Evolutionary conservation across 2,797 vertebrate species (phyloP).

Genomic region (Acanthis flammea): DNA sequence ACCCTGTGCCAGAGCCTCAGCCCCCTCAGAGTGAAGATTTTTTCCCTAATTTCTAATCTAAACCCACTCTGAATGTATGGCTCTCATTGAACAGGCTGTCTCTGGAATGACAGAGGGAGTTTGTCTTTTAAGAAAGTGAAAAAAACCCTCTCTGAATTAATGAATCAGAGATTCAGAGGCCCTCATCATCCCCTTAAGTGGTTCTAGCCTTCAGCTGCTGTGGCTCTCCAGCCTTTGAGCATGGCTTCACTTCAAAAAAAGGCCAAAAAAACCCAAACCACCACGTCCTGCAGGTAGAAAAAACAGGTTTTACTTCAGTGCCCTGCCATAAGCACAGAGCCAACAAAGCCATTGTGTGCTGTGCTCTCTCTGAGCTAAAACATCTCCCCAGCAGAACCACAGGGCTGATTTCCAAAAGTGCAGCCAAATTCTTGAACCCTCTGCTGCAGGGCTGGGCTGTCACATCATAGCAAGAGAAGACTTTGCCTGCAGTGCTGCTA

Average conservation of each 20-base stretch:
- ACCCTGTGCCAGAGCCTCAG: neutral
- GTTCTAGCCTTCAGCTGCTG: neutral
- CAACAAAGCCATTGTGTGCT: neutral
- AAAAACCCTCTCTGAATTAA: neutral
- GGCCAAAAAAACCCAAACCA: neutral
- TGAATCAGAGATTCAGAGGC: neutral
- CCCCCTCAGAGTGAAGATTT: neutral
- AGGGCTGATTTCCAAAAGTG: neutral
- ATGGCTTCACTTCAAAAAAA: neutral
- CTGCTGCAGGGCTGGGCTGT: neutral
- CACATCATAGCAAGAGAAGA: neutral
- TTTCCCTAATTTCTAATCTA: neutral
- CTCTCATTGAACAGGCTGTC: neutral
- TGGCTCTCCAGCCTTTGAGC: neutral
- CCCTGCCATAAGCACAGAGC: neutral
- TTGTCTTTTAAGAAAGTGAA: neutral
- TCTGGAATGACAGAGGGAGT: neutral
- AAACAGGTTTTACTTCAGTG: neutral
- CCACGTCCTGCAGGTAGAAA: neutral
- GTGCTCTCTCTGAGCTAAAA: neutral
- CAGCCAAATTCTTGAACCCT: constrained; percentile 16
- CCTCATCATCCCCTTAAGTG: neutral
- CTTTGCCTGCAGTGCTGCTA: constrained; percentile 16
- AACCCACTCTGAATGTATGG: neutral
- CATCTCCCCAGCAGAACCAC: neutral